Percentiles rank a stretch among this genome's conserved stretches.
These are phyloP conservation scores for Nannospalax galili DNA, from an alignment of 2,113 vertebrate genomes.

Conservation along the genomic window DNA sequence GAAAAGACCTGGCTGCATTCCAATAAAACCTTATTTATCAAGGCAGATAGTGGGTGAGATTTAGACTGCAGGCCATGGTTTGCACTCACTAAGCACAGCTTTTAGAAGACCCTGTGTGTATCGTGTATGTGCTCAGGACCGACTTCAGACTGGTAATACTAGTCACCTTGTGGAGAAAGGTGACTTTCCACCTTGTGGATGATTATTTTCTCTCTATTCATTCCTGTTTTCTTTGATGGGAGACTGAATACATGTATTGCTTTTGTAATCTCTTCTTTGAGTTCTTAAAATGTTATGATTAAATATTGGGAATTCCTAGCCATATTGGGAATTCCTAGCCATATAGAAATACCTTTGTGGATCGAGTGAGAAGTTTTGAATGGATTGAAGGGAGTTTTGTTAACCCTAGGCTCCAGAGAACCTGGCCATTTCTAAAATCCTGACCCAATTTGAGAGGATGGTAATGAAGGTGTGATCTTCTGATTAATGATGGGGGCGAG, in stretches of 20 bases:
- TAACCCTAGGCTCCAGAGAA: constrained; percentile 10
- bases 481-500: neutral
- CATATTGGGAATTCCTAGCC: neutral
- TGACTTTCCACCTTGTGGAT: no score
- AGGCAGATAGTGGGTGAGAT: neutral
- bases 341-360: neutral
- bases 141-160: neutral
- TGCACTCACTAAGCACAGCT: neutral
- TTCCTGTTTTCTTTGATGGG: constrained; percentile 43
- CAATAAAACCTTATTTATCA: constrained; percentile 58
- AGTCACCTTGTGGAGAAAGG: neutral
- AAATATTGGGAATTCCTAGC: neutral
- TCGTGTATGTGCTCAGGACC: neutral
- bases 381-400: constrained; percentile 24
- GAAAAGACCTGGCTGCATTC: neutral
- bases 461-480: neutral
- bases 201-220: neutral
- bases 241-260: neutral
- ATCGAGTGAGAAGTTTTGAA: neutral
- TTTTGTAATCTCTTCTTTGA: constrained; percentile 7
- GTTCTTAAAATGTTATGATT: neutral
- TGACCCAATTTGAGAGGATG: neutral
- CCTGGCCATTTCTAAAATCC: neutral
- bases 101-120: neutral
- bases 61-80: neutral